Conservation (phyloP, 2,888 invertebrate species). For the Melieria omissa region DNA sequence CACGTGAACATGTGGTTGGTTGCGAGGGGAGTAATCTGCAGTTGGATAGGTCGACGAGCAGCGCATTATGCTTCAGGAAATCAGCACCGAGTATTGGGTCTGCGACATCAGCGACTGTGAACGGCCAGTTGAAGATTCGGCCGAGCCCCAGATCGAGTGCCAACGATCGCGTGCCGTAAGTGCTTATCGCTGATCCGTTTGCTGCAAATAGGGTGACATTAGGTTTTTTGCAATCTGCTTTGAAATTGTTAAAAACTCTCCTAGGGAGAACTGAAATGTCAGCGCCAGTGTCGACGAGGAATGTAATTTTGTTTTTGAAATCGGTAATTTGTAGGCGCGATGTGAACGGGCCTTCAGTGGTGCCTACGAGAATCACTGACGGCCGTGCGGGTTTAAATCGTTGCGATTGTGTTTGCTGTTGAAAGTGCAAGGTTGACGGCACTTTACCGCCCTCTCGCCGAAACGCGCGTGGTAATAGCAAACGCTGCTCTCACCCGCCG, state of each 20-base stretch:
- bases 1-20: neutral
- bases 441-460: no score
- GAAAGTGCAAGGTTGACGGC: no score
- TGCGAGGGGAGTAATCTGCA: neutral
- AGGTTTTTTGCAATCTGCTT: neutral
- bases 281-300: constrained; percentile 38
- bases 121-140: constrained; percentile 40
- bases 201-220: constrained; percentile 37
- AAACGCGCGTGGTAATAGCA: no score
- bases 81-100: constrained; percentile 45
- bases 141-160: constrained; percentile 36
- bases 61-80: constrained; percentile 35
- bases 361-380: constrained; percentile 20
- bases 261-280: constrained; percentile 36
- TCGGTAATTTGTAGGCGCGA: constrained; percentile 30
- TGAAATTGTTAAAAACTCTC: neutral
- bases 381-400: constrained; percentile 19
- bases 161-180: constrained; percentile 37
- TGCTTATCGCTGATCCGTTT: constrained; percentile 35
- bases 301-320: constrained; percentile 18
- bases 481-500: no score
- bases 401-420: constrained; percentile 12
- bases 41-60: constrained; percentile 36
- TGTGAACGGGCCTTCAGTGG: constrained; percentile 18
- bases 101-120: constrained; percentile 44